These are phyloP conservation scores for Sparidentex hasta DNA, from an alignment of 2,797 vertebrate species.

Conservation along the genomic window DNA sequence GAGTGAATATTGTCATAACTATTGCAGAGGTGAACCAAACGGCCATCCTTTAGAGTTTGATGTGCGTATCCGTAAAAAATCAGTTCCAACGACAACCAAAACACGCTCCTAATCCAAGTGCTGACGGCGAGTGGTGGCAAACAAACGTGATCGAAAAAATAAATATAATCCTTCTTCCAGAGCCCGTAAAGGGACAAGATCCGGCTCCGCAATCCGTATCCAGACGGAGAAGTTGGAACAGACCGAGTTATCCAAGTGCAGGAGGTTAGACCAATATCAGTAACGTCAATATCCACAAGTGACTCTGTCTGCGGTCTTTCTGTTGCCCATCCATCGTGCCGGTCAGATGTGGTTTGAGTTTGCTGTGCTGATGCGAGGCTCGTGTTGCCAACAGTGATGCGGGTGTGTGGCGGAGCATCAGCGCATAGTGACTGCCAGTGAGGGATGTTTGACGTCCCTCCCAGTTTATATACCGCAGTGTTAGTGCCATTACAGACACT, in stretches of 20 bases:
- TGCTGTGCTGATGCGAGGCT: conserved; percentile 69
- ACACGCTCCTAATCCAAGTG: conserved; percentile 80
- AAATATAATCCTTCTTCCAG: conserved; percentile 84
- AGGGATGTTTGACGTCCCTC: conserved; percentile 74
- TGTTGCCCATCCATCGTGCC: conserved; percentile 83
- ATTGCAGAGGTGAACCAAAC: conserved; percentile 87
- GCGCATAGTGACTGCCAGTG: conserved; percentile 78
- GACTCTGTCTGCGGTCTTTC: conserved; percentile 85
- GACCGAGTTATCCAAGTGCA: conserved; percentile 82
- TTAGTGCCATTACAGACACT: conserved; percentile 84
- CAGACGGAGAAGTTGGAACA: conserved; percentile 74
- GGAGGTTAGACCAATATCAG: conserved; percentile 79
- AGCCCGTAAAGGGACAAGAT: conserved; percentile 66
- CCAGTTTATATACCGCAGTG: conserved; percentile 89
- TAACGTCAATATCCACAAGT: conserved; percentile 89
- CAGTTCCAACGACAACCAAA: conserved; percentile 45
- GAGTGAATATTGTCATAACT: conserved; percentile 87
- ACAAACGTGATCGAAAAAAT: conserved; percentile 67
- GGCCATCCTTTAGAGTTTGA: conserved; percentile 89
- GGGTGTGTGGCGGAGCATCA: conserved; percentile 75
- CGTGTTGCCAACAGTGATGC: conserved; percentile 71
- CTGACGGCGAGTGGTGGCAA: conserved; percentile 49
- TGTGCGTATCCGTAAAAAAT: conserved; percentile 83
- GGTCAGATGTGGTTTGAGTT: conserved; percentile 64
- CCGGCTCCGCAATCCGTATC: conserved; percentile 79